phyloP scores from a whole-genome alignment of 2,113 vertebrate species.

The Xiphophorus maculatus region DNA sequence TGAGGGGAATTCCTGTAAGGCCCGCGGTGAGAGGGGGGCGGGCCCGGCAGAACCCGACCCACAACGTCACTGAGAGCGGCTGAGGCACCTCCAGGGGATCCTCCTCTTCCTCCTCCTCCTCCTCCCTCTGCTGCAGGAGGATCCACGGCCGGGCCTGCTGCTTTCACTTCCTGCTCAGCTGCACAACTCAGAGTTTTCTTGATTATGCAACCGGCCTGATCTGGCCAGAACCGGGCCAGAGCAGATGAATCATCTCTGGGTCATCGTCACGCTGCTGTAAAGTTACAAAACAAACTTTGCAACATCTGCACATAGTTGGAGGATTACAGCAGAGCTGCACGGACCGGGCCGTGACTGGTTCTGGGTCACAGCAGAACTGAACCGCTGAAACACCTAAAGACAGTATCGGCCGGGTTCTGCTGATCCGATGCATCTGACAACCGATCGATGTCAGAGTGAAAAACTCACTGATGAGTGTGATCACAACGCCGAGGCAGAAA shows the following conservation, averaged over 20 bases:
- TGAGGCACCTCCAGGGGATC: constrained; percentile 67
- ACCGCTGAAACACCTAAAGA: too few species aligned
- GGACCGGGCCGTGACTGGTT: too few species aligned
- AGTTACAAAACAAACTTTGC: too few species aligned
- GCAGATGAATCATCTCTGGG: not conserved
- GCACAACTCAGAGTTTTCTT: not conserved
- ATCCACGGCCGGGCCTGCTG: not conserved
- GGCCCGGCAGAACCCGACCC: constrained; percentile 45
- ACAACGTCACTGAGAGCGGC: constrained; percentile 69
- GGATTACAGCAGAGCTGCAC: too few species aligned
- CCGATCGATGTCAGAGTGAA: too few species aligned
- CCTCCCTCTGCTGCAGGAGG: constrained; percentile 22
- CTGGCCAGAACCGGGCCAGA: not conserved
- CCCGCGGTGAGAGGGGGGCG: constrained; percentile 22
- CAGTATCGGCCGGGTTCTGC: too few species aligned
- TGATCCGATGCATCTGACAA: too few species aligned
- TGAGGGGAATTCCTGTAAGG: constrained; percentile 79
- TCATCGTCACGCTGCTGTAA: not conserved
- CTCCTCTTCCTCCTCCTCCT: constrained; percentile 28
- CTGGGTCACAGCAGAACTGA: too few species aligned
- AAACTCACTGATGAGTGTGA: too few species aligned
- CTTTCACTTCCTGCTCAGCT: not conserved
- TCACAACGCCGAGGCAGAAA: too few species aligned
- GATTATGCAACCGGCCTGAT: not conserved
- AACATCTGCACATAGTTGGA: too few species aligned